Percentiles rank a stretch among this genome's conserved stretches.
Evolutionary conservation across 1,140 invertebrate species (phyloP).

Genomic region (Formica exsecta): DNA sequence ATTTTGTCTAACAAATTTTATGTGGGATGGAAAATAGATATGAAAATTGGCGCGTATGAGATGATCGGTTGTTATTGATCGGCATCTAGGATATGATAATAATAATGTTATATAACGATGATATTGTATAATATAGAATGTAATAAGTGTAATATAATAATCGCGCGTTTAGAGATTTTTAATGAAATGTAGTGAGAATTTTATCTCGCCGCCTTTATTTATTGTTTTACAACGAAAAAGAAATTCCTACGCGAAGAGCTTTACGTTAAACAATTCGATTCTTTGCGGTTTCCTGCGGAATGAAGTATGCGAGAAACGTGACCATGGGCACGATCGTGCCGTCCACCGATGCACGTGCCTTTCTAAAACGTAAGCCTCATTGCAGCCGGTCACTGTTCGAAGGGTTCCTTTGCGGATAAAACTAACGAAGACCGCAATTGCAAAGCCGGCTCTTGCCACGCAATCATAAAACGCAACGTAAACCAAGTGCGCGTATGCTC

Average conservation of each 20-base stretch:
- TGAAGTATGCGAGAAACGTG: slow-evolving; percentile 69
- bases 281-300: slow-evolving; percentile 53
- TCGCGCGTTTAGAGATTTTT: background rate
- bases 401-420: slow-evolving; percentile 12
- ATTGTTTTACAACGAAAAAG: slow-evolving; percentile 42
- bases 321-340: slow-evolving; percentile 52
- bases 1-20: background rate
- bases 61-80: background rate
- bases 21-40: background rate
- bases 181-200: background rate
- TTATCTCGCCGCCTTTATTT: background rate
- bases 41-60: background rate
- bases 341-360: slow-evolving; percentile 42
- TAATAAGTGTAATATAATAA: background rate
- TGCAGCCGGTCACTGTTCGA: background rate
- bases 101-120: background rate
- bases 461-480: slow-evolving; percentile 18
- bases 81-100: background rate
- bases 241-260: slow-evolving; percentile 39
- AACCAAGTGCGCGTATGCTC: slow-evolving; percentile 10
- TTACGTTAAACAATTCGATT: slow-evolving; percentile 64
- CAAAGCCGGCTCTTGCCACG: slow-evolving; percentile 19
- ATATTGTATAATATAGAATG: background rate
- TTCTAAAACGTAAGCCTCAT: slow-evolving; percentile 51
- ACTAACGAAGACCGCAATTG: slow-evolving; percentile 18